phyloP scores from a whole-genome alignment of 2,888 invertebrate species.

The Portevinia maculata region DNA sequence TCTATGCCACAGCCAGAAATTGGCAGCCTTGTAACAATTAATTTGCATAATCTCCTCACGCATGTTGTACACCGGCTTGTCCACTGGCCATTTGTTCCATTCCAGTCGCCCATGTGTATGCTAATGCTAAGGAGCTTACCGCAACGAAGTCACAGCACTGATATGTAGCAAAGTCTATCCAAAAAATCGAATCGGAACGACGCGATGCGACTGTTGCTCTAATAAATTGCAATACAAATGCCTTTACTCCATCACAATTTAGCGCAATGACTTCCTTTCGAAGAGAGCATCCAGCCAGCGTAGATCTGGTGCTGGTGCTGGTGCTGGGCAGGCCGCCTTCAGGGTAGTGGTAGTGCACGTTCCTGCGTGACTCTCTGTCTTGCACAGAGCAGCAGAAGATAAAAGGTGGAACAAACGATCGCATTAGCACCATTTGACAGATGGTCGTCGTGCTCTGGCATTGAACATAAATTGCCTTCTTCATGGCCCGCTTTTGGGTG shows the following conservation, averaged over 20 bases:
- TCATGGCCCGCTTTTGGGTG: conserved; percentile 48
- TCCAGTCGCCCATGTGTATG: conserved; percentile 52
- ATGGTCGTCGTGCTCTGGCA: conserved; percentile 71
- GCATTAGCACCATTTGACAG: conserved; percentile 74
- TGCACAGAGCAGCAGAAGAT: conserved; percentile 37
- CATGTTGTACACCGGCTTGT: conserved; percentile 68
- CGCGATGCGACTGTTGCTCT: conserved; percentile 53
- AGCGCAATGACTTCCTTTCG: conserved; percentile 70
- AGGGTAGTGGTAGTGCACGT: conserved; percentile 52
- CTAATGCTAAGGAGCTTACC: conserved; percentile 62
- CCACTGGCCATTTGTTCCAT: conserved; percentile 57
- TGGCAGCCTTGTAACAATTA: conserved; percentile 73
- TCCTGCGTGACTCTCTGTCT: conserved; percentile 66
- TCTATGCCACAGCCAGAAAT: conserved; percentile 53
- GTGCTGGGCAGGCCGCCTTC: conserved; percentile 18
- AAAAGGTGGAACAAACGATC: conserved; percentile 74
- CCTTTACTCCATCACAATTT: conserved; percentile 69
- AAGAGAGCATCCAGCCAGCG: conserved; percentile 1
- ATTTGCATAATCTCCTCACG: conserved; percentile 72
- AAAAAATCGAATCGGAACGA: conserved; percentile 8
- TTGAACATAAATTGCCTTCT: conserved; percentile 65
- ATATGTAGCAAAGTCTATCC: conserved; percentile 32
- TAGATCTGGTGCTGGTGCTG: conserved; percentile 15
- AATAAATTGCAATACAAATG: conserved; percentile 72
- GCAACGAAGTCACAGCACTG: conserved; percentile 24